Conservation (phyloP, 1,140 invertebrate genomes). For the Cataglyphis hispanica region DNA sequence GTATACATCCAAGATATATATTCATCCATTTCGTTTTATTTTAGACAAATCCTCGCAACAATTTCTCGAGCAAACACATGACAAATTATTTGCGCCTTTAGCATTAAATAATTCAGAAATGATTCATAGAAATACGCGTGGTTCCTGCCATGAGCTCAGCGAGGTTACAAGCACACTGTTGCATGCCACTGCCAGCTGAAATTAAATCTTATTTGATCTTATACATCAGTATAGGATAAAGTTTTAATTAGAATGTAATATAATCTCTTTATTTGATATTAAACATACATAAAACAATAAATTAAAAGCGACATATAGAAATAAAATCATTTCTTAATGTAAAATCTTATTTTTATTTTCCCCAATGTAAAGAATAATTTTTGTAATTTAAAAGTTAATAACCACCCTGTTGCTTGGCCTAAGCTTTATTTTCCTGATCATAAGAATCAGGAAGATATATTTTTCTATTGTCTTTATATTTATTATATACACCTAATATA, state of each 20-base stretch:
- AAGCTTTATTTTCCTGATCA: slow-evolving; percentile 3
- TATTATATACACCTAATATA: slow-evolving; percentile 30
- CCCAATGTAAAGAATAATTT: slow-evolving; percentile 1
- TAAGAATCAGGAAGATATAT: not conserved
- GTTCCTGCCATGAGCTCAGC: slow-evolving; percentile 81
- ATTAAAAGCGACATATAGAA: slow-evolving; percentile 49
- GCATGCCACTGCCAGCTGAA: slow-evolving; percentile 83
- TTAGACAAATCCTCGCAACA: slow-evolving; percentile 80
- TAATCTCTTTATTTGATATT: slow-evolving; percentile 56
- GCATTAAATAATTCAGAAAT: slow-evolving; percentile 77
- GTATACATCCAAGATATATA: not conserved
- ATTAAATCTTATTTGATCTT: slow-evolving; percentile 26
- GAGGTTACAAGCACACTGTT: slow-evolving; percentile 84
- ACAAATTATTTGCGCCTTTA: slow-evolving; percentile 76
- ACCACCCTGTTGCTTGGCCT: not conserved
- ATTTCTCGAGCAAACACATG: slow-evolving; percentile 72
- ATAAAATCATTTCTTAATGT: slow-evolving; percentile 43
- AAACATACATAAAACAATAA: slow-evolving; percentile 58
- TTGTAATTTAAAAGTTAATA: slow-evolving; percentile 20
- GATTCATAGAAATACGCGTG: slow-evolving; percentile 78
- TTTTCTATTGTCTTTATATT: slow-evolving; percentile 29
- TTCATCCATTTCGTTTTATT: slow-evolving; percentile 24
- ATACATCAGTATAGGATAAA: not conserved
- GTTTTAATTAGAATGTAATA: slow-evolving; percentile 43
- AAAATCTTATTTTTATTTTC: slow-evolving; percentile 1